A percentile compares a stretch with the other conserved stretches of the same genome.
Conservation (phyloP, 2,888 invertebrate genomes). For the Toxonevra muliebris region DNA sequence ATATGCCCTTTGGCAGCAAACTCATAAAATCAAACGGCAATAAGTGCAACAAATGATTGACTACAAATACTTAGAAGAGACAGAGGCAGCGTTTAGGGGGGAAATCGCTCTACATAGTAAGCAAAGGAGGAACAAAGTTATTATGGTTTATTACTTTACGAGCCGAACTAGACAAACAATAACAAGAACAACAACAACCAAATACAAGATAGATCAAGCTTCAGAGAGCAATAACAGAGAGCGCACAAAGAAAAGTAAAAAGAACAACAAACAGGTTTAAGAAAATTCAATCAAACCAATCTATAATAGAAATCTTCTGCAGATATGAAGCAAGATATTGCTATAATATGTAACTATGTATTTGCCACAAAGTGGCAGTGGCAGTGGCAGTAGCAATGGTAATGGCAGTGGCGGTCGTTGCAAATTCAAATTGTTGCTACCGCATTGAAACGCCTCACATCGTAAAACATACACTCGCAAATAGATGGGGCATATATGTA, state of each 20-base stretch:
- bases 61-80: conserved; percentile 12
- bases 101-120: background rate
- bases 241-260: background rate
- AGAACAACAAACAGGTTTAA: conserved; percentile 41
- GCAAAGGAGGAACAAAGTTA: conserved; percentile 1
- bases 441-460: background rate
- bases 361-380: no score
- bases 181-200: conserved; percentile 31
- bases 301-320: conserved; percentile 56
- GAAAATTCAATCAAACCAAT: conserved; percentile 58
- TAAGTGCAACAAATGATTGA: conserved; percentile 13
- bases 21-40: no score
- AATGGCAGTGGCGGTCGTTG: conserved; percentile 24
- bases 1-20: no score
- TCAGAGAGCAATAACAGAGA: background rate
- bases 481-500: background rate
- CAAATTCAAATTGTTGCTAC: conserved; percentile 39
- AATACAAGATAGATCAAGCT: no score
- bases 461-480: no score
- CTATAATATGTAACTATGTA: background rate
- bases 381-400: conserved; percentile 12
- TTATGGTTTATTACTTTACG: conserved; percentile 24
- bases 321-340: background rate
- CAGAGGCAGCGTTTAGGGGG: conserved; percentile 1
- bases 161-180: conserved; percentile 44